A percentile compares a stretch with the other conserved stretches of the same genome.
Evolutionary conservation across 2,113 vertebrate genomes (phyloP).

Genomic region (Nothobranchius kuhntae): DNA sequence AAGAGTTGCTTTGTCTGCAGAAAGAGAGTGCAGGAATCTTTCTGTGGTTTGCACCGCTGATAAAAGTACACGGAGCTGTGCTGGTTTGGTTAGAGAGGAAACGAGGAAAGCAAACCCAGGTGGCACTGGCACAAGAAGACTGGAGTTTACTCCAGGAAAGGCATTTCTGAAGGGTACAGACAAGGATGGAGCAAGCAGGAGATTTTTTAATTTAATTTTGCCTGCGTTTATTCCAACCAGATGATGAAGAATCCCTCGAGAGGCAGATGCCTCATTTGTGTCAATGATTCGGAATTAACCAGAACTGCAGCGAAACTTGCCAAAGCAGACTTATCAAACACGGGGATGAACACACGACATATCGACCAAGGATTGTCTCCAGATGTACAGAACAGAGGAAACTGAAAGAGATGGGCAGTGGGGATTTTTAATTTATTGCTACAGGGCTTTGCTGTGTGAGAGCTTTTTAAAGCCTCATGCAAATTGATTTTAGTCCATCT

Average conservation of each 20-base stretch:
- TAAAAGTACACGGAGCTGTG: constrained; percentile 64
- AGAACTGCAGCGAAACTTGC: constrained; percentile 49
- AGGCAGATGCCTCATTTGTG: constrained; percentile 69
- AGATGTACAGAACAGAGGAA: constrained; percentile 45
- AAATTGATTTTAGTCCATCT: constrained; percentile 22
- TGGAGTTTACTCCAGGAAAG: constrained; percentile 38
- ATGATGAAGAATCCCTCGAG: constrained; percentile 68
- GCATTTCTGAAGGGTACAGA: constrained; percentile 46
- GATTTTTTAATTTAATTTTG: constrained; percentile 64
- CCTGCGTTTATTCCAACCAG: constrained; percentile 72
- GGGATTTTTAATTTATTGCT: constrained; percentile 37
- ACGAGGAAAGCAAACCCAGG: constrained; percentile 68
- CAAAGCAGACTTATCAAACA: constrained; percentile 50
- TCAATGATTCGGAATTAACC: constrained; percentile 70
- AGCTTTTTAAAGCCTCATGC: constrained; percentile 53
- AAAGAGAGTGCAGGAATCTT: constrained; percentile 25
- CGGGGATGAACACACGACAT: constrained; percentile 53
- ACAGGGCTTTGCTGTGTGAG: constrained; percentile 35
- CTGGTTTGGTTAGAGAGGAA: constrained; percentile 63
- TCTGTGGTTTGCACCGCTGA: constrained; percentile 45
- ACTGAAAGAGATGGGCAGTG: constrained; percentile 42
- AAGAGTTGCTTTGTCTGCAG: constrained; percentile 41
- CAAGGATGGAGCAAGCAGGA: constrained; percentile 43
- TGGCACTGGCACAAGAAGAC: constrained; percentile 68
- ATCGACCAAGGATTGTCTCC: constrained; percentile 49